Base-by-base conservation (phyloP, 1,140 invertebrate genomes). In the Cydia splendana region DNA sequence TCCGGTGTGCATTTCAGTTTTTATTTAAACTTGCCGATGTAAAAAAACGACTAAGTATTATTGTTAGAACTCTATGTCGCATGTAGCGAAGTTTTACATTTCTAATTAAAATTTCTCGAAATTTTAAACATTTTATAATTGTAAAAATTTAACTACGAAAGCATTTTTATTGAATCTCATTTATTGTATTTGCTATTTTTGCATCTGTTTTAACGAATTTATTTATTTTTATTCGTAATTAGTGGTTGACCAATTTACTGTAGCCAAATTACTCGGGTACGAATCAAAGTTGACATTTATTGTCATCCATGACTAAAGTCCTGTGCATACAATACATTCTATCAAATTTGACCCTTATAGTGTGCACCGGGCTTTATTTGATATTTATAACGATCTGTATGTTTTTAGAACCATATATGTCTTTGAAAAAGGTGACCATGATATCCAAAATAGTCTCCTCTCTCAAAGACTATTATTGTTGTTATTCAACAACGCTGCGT, bases 181-280 rank as follows among this genome's bases (percentile, higher is more conserved):
- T 24, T 62, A 10, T 53, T 62, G 18, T 62, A 62, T 24, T 57
- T 18, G 20, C 6, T 57, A 0, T 24, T 62, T 62, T 62, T 3
- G 18, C 9, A 62, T 24, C 57, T 62, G n/a, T 53, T 24, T 62
- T 62, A 62, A 62, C 20, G 18, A 57, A 18, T 62, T 24, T 51
- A 4, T 24, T 62, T 62, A 2, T 20, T 24, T 62, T 10, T 20
- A 24, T 20, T 2, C 24, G 9, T 62, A 12, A 62, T 62, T 62
- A 10, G 3, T 20, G n/a, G 12, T 24, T 62, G 67, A 71, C 67
- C 67, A 71, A 71, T 71, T 71, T 71, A 42, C 15, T 71, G 67
- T 71, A 71, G 67, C 67, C 67, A 38, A 38, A n/a, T 7, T 57
- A 45, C 28, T 71, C 34, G 9, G 67, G 34, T 71, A 67, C 28